A percentile compares a stretch with the other conserved stretches of the same genome.
Evolutionary conservation across 2,888 invertebrate species (phyloP).

Genomic region (Trachelus iudaicus): DNA sequence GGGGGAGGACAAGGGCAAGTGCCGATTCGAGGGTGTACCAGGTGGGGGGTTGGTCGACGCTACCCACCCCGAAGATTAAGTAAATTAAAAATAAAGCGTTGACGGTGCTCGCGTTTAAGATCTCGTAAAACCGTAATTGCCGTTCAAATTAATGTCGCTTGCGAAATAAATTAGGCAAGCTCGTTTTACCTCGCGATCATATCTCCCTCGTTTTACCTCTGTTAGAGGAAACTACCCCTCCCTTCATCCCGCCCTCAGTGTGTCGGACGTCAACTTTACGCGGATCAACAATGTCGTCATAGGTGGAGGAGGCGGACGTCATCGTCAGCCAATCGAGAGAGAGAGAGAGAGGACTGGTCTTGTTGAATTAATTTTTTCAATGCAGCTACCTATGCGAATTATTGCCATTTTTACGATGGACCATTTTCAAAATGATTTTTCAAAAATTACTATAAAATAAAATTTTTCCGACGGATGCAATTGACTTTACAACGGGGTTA

Average conservation of each 20-base stretch:
- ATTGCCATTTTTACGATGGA: no score
- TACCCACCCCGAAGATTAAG: background rate
- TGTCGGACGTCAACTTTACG: background rate
- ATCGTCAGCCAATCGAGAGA: conserved; percentile 23
- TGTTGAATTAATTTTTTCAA: background rate
- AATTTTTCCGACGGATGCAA: rapidly evolving
- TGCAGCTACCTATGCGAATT: no score
- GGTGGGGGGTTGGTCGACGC: background rate
- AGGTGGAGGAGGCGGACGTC: background rate
- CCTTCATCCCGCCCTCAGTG: no score
- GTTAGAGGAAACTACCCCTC: background rate
- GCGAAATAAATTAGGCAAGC: conserved; percentile 21
- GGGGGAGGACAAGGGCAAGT: background rate
- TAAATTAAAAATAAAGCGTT: conserved; percentile 30
- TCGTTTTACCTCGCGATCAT: conserved; percentile 6
- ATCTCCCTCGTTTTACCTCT: background rate
- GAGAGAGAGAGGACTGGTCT: conserved; percentile 12
- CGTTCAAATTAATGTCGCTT: conserved; percentile 17
- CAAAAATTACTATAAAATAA: background rate
- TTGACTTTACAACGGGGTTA: no score
- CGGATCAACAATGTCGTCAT: background rate
- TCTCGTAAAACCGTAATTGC: conserved; percentile 10
- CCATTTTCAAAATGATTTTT: no score
- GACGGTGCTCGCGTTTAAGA: conserved; percentile 22
- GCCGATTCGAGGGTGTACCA: background rate